These are phyloP conservation scores for Melieria picta DNA, from an alignment of 2,888 invertebrate genomes.

Conservation along the genomic window DNA sequence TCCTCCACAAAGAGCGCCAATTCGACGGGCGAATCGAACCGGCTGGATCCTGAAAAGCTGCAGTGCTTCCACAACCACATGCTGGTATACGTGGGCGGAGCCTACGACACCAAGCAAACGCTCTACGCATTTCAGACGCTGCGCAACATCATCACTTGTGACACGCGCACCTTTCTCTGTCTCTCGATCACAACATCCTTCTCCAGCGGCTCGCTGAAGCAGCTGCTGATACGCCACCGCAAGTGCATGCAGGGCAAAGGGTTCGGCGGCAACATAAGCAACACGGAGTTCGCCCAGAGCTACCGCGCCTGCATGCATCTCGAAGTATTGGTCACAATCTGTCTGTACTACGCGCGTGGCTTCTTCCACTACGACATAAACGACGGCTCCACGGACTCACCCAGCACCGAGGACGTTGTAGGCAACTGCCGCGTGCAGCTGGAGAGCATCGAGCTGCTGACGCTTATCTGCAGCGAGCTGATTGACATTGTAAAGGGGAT, in stretches of 20 bases:
- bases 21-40: constrained; percentile 41
- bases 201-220: constrained; percentile 68
- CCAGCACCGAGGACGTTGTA: constrained; percentile 75
- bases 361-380: constrained; percentile 67
- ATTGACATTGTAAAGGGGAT: constrained; percentile 79
- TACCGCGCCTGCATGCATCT: constrained; percentile 83
- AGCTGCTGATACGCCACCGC: constrained; percentile 72
- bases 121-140: constrained; percentile 80
- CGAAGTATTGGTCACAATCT: constrained; percentile 79
- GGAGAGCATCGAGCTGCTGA: constrained; percentile 78
- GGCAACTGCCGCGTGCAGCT: constrained; percentile 83
- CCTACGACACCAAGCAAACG: constrained; percentile 78
- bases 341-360: constrained; percentile 83
- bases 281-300: constrained; percentile 74
- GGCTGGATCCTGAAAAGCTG: constrained; percentile 41
- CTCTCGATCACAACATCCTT: constrained; percentile 80
- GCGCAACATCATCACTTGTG: constrained; percentile 76
- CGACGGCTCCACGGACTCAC: constrained; percentile 66
- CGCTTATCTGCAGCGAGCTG: constrained; percentile 77
- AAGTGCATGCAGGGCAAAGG: constrained; percentile 80
- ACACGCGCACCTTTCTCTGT: constrained; percentile 78
- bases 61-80: constrained; percentile 82
- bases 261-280: constrained; percentile 72
- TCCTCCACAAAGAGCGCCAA: constrained; percentile 47
- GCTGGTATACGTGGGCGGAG: constrained; percentile 81